Evolutionary conservation across 1,140 invertebrate species (phyloP).

Genomic region (Hycleus cichorii): DNA sequence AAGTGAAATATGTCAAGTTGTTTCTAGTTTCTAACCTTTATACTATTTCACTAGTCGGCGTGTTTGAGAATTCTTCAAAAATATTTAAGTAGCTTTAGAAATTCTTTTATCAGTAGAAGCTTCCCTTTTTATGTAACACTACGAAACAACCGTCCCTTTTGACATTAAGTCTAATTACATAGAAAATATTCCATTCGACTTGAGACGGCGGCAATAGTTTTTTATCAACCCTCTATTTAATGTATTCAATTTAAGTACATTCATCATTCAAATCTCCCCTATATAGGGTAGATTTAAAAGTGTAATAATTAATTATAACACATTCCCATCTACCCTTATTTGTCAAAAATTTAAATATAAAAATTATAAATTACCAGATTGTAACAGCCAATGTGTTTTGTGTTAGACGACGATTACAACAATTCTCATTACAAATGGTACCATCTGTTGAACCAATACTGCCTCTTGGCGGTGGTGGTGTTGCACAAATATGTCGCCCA

Average conservation of each 20-base stretch:
- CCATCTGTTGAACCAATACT: constrained; percentile 33
- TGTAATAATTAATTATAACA: too few species aligned
- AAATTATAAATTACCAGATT: constrained; percentile 53
- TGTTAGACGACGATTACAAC: constrained; percentile 38
- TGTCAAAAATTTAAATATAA: background rate
- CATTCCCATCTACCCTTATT: too few species aligned
- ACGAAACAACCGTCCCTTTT: constrained; percentile 10
- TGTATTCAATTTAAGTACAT: too few species aligned
- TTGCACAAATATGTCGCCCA: constrained; percentile 50
- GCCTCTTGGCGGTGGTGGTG: constrained; percentile 48
- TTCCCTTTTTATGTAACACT: constrained; percentile 1
- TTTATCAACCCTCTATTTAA: too few species aligned
- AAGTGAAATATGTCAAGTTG: too few species aligned
- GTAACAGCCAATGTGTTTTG: constrained; percentile 48
- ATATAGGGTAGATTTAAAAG: too few species aligned
- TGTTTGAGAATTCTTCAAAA: too few species aligned
- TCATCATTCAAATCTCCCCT: too few species aligned
- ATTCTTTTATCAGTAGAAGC: too few species aligned
- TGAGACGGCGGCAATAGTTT: too few species aligned
- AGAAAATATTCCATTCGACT: constrained; percentile 2
- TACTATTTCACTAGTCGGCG: too few species aligned
- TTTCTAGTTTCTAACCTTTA: too few species aligned
- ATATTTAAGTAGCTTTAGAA: constrained; percentile 9
- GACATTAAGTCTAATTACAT: constrained; percentile 16
- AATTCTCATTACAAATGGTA: constrained; percentile 38